phyloP scores from a whole-genome alignment of 2,797 vertebrate genomes.

The Danionella dracula region DNA sequence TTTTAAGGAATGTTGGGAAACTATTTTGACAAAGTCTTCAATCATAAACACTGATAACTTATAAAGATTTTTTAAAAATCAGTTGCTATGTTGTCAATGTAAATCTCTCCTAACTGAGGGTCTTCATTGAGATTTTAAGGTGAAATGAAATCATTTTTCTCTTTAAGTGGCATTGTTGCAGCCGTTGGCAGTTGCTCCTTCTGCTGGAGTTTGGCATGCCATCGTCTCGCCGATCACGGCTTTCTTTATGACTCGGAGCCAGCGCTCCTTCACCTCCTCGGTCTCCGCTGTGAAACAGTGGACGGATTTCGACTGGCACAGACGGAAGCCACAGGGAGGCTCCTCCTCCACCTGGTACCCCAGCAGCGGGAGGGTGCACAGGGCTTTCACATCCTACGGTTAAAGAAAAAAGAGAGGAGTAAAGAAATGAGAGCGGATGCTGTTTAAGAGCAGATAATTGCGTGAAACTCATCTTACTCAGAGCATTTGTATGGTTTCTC shows the following conservation, averaged over 20 bases:
- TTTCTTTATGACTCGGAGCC: constrained; percentile 75
- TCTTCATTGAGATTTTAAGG: no score
- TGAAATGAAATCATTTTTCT: not conserved
- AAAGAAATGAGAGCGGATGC: no score
- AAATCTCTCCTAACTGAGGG: no score
- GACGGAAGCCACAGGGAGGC: constrained; percentile 73
- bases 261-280: constrained; percentile 77
- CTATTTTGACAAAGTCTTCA: no score
- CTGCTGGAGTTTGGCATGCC: constrained; percentile 9
- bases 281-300: constrained; percentile 81
- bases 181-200: not conserved
- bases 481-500: no score
- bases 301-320: constrained; percentile 77
- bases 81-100: no score
- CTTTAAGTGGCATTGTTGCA: constrained; percentile 19
- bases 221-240: constrained; percentile 69
- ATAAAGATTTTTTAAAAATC: no score
- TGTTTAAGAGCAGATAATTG: no score
- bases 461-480: no score
- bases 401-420: no score
- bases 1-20: no score
- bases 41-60: no score
- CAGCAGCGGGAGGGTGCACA: constrained; percentile 76
- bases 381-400: constrained; percentile 77
- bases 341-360: constrained; percentile 77